Percentiles rank a stretch among this genome's conserved stretches.
These are phyloP conservation scores for Limenitis camilla DNA, from an alignment of 2,888 invertebrate species.

Conservation along the genomic window DNA sequence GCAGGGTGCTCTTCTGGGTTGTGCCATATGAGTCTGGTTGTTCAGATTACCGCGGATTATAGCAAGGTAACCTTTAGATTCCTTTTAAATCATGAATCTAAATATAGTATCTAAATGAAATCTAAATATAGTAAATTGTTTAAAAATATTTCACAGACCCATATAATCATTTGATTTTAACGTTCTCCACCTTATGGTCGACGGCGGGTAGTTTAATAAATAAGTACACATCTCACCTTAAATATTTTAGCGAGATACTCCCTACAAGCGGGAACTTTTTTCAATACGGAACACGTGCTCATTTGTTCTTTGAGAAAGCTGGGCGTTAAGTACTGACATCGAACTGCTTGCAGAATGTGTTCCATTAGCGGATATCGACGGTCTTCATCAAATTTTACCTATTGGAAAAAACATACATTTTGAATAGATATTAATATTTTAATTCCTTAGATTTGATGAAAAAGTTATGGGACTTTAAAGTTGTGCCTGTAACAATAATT, in stretches of 20 bases:
- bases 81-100: no score
- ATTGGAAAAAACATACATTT: neutral
- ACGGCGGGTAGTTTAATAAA: neutral
- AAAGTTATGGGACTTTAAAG: no score
- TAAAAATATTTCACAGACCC: no score
- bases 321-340: slow-evolving; percentile 94
- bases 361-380: slow-evolving; percentile 89
- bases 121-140: no score
- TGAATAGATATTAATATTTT: no score
- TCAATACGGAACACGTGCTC: slow-evolving; percentile 89
- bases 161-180: neutral
- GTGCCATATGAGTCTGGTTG: no score
- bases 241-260: slow-evolving; percentile 93
- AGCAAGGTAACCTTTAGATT: no score
- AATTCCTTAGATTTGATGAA: no score
- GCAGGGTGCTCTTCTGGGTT: no score
- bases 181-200: neutral
- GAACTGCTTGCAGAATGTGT: slow-evolving; percentile 88
- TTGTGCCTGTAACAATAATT: no score
- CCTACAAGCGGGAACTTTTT: slow-evolving; percentile 90
- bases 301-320: slow-evolving; percentile 93
- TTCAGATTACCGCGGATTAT: no score
- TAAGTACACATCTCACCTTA: slow-evolving; percentile 59
- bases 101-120: no score
- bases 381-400: slow-evolving; percentile 88